Percentiles rank a stretch among this genome's conserved stretches.
Conservation (phyloP, 2,113 vertebrate species). For the Oryzias javanicus region DNA sequence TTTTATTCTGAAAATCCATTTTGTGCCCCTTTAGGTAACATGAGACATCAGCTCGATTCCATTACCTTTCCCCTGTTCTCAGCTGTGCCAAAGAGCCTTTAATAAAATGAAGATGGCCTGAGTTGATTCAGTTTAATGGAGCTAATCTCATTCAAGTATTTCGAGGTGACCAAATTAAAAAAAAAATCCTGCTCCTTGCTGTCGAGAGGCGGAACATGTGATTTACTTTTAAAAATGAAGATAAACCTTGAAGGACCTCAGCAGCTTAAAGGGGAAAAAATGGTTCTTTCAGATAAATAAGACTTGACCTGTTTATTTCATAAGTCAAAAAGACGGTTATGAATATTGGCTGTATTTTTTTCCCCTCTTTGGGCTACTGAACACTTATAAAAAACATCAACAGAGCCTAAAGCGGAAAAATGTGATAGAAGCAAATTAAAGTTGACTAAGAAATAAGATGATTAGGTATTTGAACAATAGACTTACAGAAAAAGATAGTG, state of each 20-base stretch:
- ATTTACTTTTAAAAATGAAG: conserved; percentile 32
- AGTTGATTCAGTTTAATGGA: conserved; percentile 66
- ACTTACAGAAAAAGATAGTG: too few species aligned
- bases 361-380: conserved; percentile 27
- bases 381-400: too few species aligned
- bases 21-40: conserved; percentile 49
- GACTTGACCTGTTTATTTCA: conserved; percentile 35
- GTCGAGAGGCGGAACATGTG: conserved; percentile 28
- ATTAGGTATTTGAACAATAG: too few species aligned
- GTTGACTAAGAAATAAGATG: too few species aligned
- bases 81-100: conserved; percentile 49
- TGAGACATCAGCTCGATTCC: conserved; percentile 64
- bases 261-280: conserved; percentile 16
- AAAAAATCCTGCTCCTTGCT: conserved; percentile 15
- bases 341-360: conserved; percentile 27
- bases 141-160: conserved; percentile 48
- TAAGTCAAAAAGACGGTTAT: conserved; percentile 47
- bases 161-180: conserved; percentile 4
- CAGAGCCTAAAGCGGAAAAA: too few species aligned
- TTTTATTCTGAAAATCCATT: conserved; percentile 33
- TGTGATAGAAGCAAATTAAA: too few species aligned
- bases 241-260: conserved; percentile 33
- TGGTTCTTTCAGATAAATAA: conserved; percentile 6
- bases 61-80: conserved; percentile 56
- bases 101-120: conserved; percentile 60